Percentiles rank a stretch among this genome's conserved stretches.
Conservation (phyloP, 2,888 invertebrate species). For the Chironomus riparius region DNA sequence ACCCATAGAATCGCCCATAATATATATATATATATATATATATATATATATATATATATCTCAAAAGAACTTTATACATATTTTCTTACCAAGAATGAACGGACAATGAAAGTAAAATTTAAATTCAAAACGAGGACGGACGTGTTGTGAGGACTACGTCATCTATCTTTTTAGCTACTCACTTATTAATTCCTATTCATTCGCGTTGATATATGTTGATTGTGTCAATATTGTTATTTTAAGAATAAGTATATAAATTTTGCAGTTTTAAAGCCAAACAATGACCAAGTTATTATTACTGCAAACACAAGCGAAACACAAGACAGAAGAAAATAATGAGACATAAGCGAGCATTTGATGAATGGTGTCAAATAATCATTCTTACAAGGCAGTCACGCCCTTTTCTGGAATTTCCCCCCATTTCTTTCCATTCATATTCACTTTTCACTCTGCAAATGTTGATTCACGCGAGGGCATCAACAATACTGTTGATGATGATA, state of each 20-base stretch:
- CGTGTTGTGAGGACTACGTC: not conserved
- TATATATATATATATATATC: no score
- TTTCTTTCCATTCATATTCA: not conserved
- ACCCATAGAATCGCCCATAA: no score
- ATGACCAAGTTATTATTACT: not conserved
- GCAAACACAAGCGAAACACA: not conserved
- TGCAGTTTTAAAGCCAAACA: not conserved
- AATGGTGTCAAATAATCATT: slow-evolving; percentile 19
- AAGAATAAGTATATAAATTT: not conserved
- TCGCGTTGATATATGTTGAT: not conserved
- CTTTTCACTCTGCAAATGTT: not conserved
- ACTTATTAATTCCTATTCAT: not conserved
- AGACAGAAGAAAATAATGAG: not conserved
- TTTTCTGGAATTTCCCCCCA: slow-evolving; percentile 2
- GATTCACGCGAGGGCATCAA: not conserved
- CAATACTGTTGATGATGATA: not conserved
- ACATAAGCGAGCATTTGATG: not conserved
- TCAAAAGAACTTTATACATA: no score
- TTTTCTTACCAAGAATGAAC: no score
- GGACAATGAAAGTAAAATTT: not conserved
- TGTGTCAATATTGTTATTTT: not conserved
- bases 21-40: no score
- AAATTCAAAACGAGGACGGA: not conserved
- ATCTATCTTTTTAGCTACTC: not conserved
- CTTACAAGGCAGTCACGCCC: slow-evolving; percentile 1